These are phyloP conservation scores for Neosilurus hyrtlii DNA, from an alignment of 2,797 vertebrate species.

Conservation along the genomic window DNA sequence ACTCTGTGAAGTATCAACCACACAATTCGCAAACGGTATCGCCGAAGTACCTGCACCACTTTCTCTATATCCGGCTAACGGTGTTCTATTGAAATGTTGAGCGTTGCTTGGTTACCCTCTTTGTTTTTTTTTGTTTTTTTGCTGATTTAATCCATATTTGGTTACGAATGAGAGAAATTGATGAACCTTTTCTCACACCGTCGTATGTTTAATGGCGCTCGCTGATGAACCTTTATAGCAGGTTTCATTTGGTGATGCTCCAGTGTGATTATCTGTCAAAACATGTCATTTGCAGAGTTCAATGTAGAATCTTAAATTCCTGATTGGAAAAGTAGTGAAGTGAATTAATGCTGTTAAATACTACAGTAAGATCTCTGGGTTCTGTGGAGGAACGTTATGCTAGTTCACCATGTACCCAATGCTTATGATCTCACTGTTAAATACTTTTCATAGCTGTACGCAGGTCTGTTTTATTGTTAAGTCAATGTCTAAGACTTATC, in stretches of 20 bases:
- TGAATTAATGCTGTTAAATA: neutral
- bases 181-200: neutral
- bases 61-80: slow-evolving; percentile 32
- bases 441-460: slow-evolving; percentile 11
- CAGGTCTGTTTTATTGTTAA: slow-evolving; percentile 24
- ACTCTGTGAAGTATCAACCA: slow-evolving; percentile 54
- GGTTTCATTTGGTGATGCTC: slow-evolving; percentile 8
- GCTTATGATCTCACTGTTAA: neutral
- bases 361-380: neutral
- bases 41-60: slow-evolving; percentile 23
- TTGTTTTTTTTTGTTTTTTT: slow-evolving; percentile 23
- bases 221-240: neutral
- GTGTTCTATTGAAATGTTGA: slow-evolving; percentile 40
- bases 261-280: neutral
- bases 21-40: slow-evolving; percentile 43
- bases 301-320: neutral
- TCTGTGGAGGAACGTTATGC: neutral
- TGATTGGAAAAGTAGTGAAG: neutral
- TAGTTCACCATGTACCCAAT: slow-evolving; percentile 4
- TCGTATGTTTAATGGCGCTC: neutral
- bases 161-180: neutral
- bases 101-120: slow-evolving; percentile 28
- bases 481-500: slow-evolving; percentile 15
- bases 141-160: slow-evolving; percentile 28
- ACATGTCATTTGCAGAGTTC: neutral